Evolutionary conservation across 2,888 invertebrate species (phyloP), one percentile per base, ranked within the genome.

Genomic region (Melipona beecheii): DNA sequence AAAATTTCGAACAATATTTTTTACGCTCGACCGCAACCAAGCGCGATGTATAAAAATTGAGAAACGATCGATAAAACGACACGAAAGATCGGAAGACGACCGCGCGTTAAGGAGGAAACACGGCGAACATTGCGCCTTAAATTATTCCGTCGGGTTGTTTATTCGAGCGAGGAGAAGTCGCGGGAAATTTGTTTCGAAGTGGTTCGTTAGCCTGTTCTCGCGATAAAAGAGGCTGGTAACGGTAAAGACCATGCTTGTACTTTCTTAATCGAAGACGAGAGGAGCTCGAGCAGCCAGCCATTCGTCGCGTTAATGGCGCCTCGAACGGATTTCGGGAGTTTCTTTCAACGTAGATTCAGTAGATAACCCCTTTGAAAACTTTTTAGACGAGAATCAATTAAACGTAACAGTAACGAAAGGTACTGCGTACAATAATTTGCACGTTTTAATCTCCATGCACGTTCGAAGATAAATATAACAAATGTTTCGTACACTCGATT

Each of bases 171-270:
- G 24, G 24, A 56, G 17, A 19, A 19, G 27, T 36, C 49, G 66
- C 24, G 62, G n/a, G 15, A 71, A 68, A 81, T 83, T 81, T 60
- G 75, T 75, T 75, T 21, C 64, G 64, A 80, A 69, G 82, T 70
- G 66, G 82, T 82, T 81, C 82, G 71, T 82, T 80, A 82, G 75
- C 81, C 81, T 70, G 82, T 60, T 70, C 75, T 69, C 70, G 82
- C 81, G 66, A 82, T 82, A 81, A 81, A 82, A 81, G 81, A 70
- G 81, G 75, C 78, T 65, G 81, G 31, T 82, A 82, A 82, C 82
- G 82, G 82, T 81, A 82, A 82, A 74, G 75, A 75, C 68, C 81
- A 43, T 43, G 11, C 75, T 75, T 68, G 68, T 81, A 81, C 82
- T 81, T 27, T 75, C 81, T 83, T 83, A 83, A 83, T 83, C 82